Base-by-base conservation (phyloP, 1,140 invertebrate genomes). In the Probaryconus sp. region DNA sequence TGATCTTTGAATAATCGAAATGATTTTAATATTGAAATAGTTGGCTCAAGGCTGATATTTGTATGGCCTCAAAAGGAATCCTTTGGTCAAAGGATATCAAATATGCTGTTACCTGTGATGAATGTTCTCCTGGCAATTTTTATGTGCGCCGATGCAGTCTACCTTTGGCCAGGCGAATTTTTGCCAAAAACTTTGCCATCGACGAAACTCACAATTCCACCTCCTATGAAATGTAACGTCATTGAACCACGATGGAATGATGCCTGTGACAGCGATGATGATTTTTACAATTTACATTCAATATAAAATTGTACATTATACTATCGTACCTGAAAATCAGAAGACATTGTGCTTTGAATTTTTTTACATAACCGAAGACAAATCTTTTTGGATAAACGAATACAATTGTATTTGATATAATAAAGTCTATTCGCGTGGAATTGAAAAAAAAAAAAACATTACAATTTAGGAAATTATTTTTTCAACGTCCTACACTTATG, bases 161-260 rank as follows among this genome's bases (percentile, higher is more conserved):
- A 85, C 11, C 35, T 87, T 6, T 85, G 84, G 84, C 85, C 84
- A 4, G 84, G 84, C 16, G 83, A 85, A 80, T 86, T 84, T 64
- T 60, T 86, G 24, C 85, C 84, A 0, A 81, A 69, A 1, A 58
- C 63, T 3, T 13, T 86, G 5, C 82, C 85, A 0, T 67, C 67
- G 0, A 75, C 56, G 4, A 70, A 42, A 21, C 58, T 81, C 3
- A 38, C 72, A 0, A 79, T 83, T 11, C 51, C 78, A 9, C 78
- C 80, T 7, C 83, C 80, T 1, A 43, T 83, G 0, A 83, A 79
- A 48, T 86, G 83, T n/a, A 84, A 82, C 7, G 55, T 87, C 2
- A 87, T 87, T 14, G 84, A 87, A 63, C 85, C 85, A 3, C 67
- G 75, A 30, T 87, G 84, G 85, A 79, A 64, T 6, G 84, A 86